Base-by-base conservation (phyloP, 2,888 invertebrate species). In the Timema podura region DNA sequence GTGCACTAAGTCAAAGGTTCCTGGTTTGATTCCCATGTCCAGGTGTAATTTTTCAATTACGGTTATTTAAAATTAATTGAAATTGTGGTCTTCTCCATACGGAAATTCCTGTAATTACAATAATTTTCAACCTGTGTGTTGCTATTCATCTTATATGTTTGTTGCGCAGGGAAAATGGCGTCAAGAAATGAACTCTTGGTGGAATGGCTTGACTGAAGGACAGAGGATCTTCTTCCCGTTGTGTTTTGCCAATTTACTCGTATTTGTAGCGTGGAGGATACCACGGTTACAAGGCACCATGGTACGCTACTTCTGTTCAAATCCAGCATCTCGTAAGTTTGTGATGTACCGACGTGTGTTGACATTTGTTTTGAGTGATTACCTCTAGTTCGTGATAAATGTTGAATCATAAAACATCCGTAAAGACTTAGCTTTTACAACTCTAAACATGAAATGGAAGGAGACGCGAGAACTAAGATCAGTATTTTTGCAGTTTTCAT, bases 231-330 rank as follows among this genome's bases (percentile, higher is more conserved):
- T 94, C 80, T 87, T 86, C 68, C 92, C 92, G 2, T 90, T 97
- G 75, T 89, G 92, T 77, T 87, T 88, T 9, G 79, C 89, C 8
- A 97, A 97, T 83, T 79, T 89, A 0, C 75, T 91, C 30, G 93
- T 96, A 1, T 96, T 92, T 81, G 82, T 87, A 0, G 86, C 92
- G 66, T 97, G 96, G 96, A 85, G 90, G 74, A 80, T 95, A 6
- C 92, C 91, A 10, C 77, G 85, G 13, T 80, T 92, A 47, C 89
- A 90, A 70, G 86, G 86, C 3, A 80, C 85, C 16, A 95, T 97
- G 95, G 79, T 91, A 65, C 89, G 87, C 78, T 95, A 93, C 82
- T 97, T 97, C 82, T 89, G 90, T 77, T 90, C 92, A 68, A 91
- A 91, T 81, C 94, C 95, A 54, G 87, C 88, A 30, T 88, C 91